Evolutionary conservation across 23 tunicate genomes (phyloP).

Genomic region (Halocynthia aurantium): DNA sequence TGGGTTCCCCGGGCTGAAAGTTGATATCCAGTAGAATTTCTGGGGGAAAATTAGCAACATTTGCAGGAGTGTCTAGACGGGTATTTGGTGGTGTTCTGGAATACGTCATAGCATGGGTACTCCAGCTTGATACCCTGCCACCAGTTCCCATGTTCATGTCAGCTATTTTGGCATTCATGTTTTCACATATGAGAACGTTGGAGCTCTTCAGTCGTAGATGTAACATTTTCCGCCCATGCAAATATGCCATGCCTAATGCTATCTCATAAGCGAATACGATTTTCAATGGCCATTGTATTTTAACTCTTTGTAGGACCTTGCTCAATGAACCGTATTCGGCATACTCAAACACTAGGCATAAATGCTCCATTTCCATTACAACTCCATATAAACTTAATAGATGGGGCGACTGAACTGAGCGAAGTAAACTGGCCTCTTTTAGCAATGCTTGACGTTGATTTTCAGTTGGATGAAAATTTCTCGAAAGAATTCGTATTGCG

Average conservation of each 20-base stretch:
- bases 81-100: not conserved
- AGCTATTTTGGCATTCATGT: not conserved
- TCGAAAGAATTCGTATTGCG: conserved; percentile 10
- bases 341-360: conserved; percentile 45
- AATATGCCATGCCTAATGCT: conserved; percentile 16
- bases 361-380: conserved; percentile 49
- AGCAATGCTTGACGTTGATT: conserved; percentile 9
- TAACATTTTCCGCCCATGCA: not conserved
- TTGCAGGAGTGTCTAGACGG: not conserved
- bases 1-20: not conserved
- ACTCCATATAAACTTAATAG: conserved; percentile 26
- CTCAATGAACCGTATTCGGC: conserved; percentile 44
- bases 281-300: conserved; percentile 39
- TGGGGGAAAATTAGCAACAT: conserved; percentile 16
- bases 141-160: not conserved
- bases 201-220: conserved; percentile 15
- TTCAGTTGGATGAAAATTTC: not conserved
- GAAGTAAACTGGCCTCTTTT: conserved; percentile 31
- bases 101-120: not conserved
- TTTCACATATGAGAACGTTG: conserved; percentile 5
- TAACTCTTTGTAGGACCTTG: conserved; percentile 15
- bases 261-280: conserved; percentile 19
- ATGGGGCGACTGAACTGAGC: conserved; percentile 11
- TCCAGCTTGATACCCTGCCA: conserved; percentile 1
- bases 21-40: conserved; percentile 8